Evolutionary conservation across 2,113 vertebrate genomes (phyloP).

Genomic region (Corapipo altera): DNA sequence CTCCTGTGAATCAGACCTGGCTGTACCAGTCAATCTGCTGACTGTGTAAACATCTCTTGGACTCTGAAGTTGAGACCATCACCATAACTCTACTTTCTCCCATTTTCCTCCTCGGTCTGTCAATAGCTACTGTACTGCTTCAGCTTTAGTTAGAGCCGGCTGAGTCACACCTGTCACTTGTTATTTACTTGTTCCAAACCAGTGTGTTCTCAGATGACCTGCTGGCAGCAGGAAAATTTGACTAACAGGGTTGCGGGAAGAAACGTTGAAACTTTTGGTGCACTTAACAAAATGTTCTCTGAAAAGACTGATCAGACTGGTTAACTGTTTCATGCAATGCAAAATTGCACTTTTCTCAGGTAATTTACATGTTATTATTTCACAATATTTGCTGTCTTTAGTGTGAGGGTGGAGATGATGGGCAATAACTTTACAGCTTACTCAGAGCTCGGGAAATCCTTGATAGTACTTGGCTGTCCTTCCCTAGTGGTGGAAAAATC

Average conservation of each 20-base stretch:
- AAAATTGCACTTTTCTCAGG: not conserved
- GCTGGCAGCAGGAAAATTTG: not conserved
- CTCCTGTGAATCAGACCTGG: not conserved
- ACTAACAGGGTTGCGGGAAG: rapidly evolving
- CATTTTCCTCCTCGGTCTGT: not conserved
- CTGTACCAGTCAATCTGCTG: not conserved
- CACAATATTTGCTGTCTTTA: not conserved
- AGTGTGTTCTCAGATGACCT: not conserved
- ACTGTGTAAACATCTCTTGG: not conserved
- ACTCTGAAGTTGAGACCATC: not conserved
- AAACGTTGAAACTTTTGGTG: not conserved
- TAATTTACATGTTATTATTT: not conserved
- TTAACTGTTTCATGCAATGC: not conserved
- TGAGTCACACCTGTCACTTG: conserved; percentile 38
- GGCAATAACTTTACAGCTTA: not conserved
- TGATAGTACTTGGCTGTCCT: not conserved
- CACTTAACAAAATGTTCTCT: not conserved
- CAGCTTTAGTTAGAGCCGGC: not conserved
- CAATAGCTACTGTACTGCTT: not conserved
- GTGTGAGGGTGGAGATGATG: not conserved
- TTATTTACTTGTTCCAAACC: not conserved
- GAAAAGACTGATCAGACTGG: not conserved
- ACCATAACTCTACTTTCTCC: not conserved
- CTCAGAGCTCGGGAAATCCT: not conserved
- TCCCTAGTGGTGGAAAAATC: not conserved